Percentiles rank a stretch among this genome's conserved stretches.
Conservation (phyloP, 2,888 invertebrate genomes). For the Rhagium mordax region DNA sequence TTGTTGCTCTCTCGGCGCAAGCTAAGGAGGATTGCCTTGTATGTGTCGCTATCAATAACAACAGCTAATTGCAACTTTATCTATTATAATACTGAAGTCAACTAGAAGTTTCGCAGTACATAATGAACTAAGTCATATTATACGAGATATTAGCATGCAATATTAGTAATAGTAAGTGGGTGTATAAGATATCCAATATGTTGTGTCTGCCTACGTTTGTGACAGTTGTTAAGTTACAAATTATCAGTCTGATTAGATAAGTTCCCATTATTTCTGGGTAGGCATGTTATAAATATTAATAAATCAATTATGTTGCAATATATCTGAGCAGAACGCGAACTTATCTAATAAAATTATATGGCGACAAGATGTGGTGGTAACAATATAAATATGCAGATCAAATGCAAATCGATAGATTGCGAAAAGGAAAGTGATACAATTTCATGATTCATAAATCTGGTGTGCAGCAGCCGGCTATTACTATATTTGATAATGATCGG, state of each 20-base stretch:
- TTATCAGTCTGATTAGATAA: slow-evolving; percentile 18
- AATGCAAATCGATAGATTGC: no score
- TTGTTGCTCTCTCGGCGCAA: no score
- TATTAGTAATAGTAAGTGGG: slow-evolving; percentile 29
- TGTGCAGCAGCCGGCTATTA: no score
- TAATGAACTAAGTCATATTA: slow-evolving; percentile 21
- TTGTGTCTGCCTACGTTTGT: slow-evolving; percentile 1
- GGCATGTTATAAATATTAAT: slow-evolving; percentile 11
- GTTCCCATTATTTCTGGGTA: background rate
- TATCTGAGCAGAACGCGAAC: background rate
- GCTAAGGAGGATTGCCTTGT: no score
- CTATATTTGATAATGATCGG: no score
- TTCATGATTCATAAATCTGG: no score
- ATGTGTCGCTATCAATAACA: slow-evolving; percentile 26
- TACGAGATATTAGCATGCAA: slow-evolving; percentile 23
- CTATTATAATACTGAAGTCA: background rate
- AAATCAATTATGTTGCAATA: slow-evolving; percentile 10
- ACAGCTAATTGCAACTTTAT: slow-evolving; percentile 15
- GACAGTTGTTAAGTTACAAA: background rate
- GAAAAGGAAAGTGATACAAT: no score
- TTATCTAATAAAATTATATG: slow-evolving; percentile 5
- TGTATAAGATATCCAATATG: slow-evolving; percentile 23
- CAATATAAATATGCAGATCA: background rate
- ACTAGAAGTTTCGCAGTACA: background rate
- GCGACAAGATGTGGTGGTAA: background rate